Evolutionary conservation across 2,113 vertebrate species (phyloP), one percentile per base, ranked within the genome.

Genomic region (Oreocharis arfaki): DNA sequence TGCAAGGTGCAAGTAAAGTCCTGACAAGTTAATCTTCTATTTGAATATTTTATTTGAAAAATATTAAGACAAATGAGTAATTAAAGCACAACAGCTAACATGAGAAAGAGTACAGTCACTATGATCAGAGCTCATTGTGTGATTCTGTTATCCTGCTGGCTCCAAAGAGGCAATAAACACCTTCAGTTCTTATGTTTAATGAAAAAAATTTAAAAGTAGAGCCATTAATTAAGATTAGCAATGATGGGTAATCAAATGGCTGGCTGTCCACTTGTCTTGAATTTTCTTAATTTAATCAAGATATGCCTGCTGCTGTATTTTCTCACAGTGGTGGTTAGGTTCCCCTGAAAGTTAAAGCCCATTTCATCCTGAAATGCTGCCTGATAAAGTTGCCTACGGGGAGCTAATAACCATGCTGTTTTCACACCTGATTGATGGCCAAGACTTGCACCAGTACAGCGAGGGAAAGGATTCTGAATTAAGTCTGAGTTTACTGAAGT

Each of bases 361-460:
- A 49, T 84, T 91, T 90, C 87, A 90, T 49, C 63, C 33, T 3
- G 13, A 87, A 79, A 60, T 39, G 75, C 61, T 46, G 77, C 16
- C 13, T 56, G 87, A 82, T 44, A 94, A 75, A 65, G 67, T 88
- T 78, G 69, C 55, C 16, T 28, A 17, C 1, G 2, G 33, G 22
- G 35, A 71, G 42, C 5, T 0, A 87, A 71, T 33, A 76, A 24
- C 49, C 13, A 11, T n/a, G 57, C 79, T 56, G 57, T 64, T 85
- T 90, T 93, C 97, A 94, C 96, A 95, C 95, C 91, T 47, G 95
- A 80, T 6, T 33, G 76, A 67, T 13, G 63, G 44, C 47, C 64
- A 79, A 64, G 87, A 55, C 61, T 69, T 39, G 47, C 55, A 41
- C 59, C 53, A 16, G 60, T 28, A 64, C 28, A 19, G 39, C 8